phyloP scores from a whole-genome alignment of 2,888 invertebrate genomes.

The Erynnis tages region DNA sequence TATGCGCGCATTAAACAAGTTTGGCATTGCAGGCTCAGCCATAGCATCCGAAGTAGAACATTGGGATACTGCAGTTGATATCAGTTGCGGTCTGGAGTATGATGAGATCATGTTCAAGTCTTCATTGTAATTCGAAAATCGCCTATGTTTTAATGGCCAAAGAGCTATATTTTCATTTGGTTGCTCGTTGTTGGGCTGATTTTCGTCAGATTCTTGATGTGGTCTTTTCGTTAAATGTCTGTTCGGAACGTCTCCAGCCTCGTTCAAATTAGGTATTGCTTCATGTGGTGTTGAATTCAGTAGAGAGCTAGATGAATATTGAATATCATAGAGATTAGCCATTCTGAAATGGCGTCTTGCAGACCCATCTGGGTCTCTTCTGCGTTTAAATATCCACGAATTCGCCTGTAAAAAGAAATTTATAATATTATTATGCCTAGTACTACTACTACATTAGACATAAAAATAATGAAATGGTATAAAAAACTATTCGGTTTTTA shows the following conservation, averaged over 20 bases:
- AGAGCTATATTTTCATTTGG: conserved; percentile 6
- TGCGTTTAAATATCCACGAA: conserved; percentile 16
- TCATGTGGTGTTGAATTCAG: conserved; percentile 3
- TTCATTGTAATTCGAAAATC: conserved; percentile 10
- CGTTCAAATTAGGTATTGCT: conserved; percentile 2
- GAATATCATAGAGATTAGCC: conserved; percentile 21
- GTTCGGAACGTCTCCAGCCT: background rate
- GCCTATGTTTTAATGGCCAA: conserved; percentile 11
- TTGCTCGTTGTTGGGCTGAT: background rate
- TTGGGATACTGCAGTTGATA: conserved; percentile 8
- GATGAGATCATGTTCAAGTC: conserved; percentile 15
- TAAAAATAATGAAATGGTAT: background rate
- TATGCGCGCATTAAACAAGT: conserved; percentile 9
- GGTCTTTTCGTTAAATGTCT: conserved; percentile 13
- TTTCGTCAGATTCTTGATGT: background rate
- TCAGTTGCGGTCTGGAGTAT: conserved; percentile 8
- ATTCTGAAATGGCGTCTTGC: conserved; percentile 23
- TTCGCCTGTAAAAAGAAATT: too few species aligned
- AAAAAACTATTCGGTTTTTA: too few species aligned
- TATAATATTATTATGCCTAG: too few species aligned
- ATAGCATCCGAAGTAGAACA: conserved; percentile 8
- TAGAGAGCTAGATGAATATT: conserved; percentile 6
- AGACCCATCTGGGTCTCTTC: conserved; percentile 9
- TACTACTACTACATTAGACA: too few species aligned
- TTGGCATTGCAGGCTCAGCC: conserved; percentile 6